Base-by-base conservation (phyloP, 2,888 invertebrate species). In the Caenorhabditis virilis region DNA sequence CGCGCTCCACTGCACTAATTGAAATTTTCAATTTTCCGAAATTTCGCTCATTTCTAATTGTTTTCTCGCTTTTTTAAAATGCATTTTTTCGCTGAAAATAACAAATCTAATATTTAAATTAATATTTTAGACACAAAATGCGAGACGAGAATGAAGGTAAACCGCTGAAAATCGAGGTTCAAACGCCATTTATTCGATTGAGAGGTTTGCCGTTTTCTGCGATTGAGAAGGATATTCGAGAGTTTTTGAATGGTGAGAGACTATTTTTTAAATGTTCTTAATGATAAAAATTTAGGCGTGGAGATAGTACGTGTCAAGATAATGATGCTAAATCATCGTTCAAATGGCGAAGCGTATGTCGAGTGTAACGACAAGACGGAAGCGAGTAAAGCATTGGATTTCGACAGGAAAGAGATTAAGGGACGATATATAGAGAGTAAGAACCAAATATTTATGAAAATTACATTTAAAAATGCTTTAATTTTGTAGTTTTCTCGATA, bases 371-470 rank as follows among this genome's bases (percentile, higher is more conserved):
- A 25, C 6, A 39, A 35, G 0, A 70, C 68, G 15, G 75, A 77
- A 49, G 69, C 72, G 2, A 41, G 48, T 11, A 36, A 51, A 15
- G 78, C 77, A 16, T 61, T 78, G 46, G 48, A 58, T 25, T 67
- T 66, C 33, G 62, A 80, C 52, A 69, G 68, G 36, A 68, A 76
- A 33, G 72, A 67, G 23, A 73, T 80, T 45, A 74, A 70, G 9
- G 67, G 42, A 9, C 61, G 80, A 27, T 80, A 80, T 53, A 78
- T 80, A 38, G 80, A 80, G 66, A 72, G 79, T 76, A 13, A n/a
- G 51, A 11, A 15, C 26, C 16, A 30, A 25, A 26, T 30, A 20
- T 2, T 30, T 38, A 52, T 25, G 35, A 18, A 20, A 7, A 4
- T 38, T 36, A 35, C 25, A 39, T 5, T 30, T 48, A n/a, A n/a